Conservation (phyloP, 2,113 vertebrate genomes). For the Serilophus lunatus region DNA sequence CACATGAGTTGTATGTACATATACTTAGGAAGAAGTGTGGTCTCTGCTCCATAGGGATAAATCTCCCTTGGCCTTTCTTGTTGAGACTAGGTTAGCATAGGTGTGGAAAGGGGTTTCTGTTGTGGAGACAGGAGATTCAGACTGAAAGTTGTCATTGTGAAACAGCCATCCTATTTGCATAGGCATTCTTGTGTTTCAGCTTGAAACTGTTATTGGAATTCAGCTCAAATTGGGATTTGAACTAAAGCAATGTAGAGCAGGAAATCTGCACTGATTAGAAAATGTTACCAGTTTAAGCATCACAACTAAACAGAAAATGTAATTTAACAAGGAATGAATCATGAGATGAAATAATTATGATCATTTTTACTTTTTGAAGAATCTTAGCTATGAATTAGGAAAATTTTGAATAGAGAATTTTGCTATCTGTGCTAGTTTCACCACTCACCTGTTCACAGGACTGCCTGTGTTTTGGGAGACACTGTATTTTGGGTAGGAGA, state of each 20-base stretch:
- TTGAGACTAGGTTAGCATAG: not conserved
- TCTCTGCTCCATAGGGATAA: rapidly evolving
- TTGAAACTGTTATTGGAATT: not conserved
- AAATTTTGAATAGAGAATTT: not conserved
- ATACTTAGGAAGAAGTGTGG: not conserved
- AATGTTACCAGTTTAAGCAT: not conserved
- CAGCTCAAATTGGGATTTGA: not conserved
- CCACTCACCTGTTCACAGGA: not conserved
- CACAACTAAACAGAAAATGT: not conserved
- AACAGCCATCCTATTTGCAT: not conserved
- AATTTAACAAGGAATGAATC: not conserved
- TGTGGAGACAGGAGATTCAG: not conserved
- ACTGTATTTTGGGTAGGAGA: not conserved
- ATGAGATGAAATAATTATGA: not conserved
- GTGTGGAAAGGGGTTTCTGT: not conserved
- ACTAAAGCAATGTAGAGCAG: not conserved
- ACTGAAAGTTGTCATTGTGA: not conserved
- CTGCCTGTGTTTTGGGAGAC: not conserved
- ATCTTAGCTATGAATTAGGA: not conserved
- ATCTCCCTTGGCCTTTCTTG: not conserved
- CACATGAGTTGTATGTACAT: rapidly evolving
- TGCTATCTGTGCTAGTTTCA: not conserved
- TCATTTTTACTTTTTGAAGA: not conserved
- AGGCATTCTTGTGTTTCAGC: not conserved
- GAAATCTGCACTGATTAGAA: not conserved